Evolutionary conservation across 2,797 vertebrate species (phyloP).

Genomic region (Liparis tanakae): DNA sequence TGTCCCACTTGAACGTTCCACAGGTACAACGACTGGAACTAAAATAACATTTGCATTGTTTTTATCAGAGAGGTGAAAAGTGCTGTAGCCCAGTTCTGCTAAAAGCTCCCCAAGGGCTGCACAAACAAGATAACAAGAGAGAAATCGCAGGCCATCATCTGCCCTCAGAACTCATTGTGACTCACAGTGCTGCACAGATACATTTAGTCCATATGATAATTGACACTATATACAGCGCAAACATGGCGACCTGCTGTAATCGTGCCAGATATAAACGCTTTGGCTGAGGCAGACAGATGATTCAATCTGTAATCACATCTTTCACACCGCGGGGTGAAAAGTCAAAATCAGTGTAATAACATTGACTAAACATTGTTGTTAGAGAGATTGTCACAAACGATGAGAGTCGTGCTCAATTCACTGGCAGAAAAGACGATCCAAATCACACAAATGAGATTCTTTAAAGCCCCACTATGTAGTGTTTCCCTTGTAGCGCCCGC

Average conservation of each 20-base stretch:
- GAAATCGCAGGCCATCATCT: conserved; percentile 59
- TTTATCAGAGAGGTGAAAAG: conserved; percentile 67
- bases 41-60: conserved; percentile 71
- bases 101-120: conserved; percentile 70
- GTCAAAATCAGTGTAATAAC: conserved; percentile 8
- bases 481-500: too few species aligned
- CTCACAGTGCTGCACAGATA: conserved; percentile 51
- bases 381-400: conserved; percentile 1
- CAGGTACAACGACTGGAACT: conserved; percentile 53
- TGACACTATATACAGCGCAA: conserved; percentile 59
- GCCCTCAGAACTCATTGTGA: conserved; percentile 63
- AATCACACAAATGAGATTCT: conserved; percentile 2
- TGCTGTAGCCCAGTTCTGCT: conserved; percentile 74
- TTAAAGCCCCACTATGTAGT: too few species aligned
- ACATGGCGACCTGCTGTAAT: conserved; percentile 26
- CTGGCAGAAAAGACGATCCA: background rate
- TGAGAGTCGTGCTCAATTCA: background rate
- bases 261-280: conserved; percentile 41
- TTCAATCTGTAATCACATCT: conserved; percentile 25
- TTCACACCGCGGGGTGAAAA: conserved; percentile 26
- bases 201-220: conserved; percentile 66
- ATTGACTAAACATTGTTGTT: background rate
- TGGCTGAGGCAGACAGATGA: conserved; percentile 12
- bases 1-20: conserved; percentile 66
- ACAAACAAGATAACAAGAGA: conserved; percentile 73